Base-by-base conservation (phyloP, 2,797 vertebrate genomes). In the Ciconia nigra region DNA sequence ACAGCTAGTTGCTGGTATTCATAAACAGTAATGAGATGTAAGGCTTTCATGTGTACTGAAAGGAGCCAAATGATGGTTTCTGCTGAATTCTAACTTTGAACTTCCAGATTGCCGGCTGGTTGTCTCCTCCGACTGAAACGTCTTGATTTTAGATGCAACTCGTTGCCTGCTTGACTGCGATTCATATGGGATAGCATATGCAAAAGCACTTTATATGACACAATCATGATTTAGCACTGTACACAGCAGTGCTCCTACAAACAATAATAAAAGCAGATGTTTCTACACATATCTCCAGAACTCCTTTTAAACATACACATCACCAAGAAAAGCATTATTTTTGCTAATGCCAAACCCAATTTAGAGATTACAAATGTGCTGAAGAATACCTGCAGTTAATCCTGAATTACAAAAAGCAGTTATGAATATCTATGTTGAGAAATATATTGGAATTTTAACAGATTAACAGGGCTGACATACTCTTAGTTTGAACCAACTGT, bases 61-160 rank as follows among this genome's bases (percentile, higher is more conserved):
- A 31, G 55, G 63, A 91, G 79, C 71, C 87, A 83, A 65, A 55
- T 11, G 49, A 94, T 18, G 58, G 42, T 35, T 78, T 63, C 91
- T 95, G 76, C 61, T 63, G 69, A 87, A 61, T 57, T 49, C 57
- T 54, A 19, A 25, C 94, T 95, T 94, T 96, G 92, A 96, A 95
- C 91, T 95, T 83, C 29, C 69, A 83, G 41, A 63, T 52, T 85
- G 74, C 61, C 37, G 47, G 81, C 83, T 88, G 85, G 31, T 72
- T 26, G 2, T 10, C 80, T 93, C 63, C 57, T 72, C 84, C 67
- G 57, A 35, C 37, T 33, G 14, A 58, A 73, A 37, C 15, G 13
- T 77, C 42, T 67, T 61, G 63, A 11, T 89, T 87, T 89, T 58
- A 22, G 44, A 87, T 71, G 61, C 15, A 47, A 87, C 74, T 92